A percentile compares a stretch with the other conserved stretches of the same genome.
These are phyloP conservation scores for Thymelicus acteon DNA, from an alignment of 2,888 invertebrate genomes.

Conservation along the genomic window DNA sequence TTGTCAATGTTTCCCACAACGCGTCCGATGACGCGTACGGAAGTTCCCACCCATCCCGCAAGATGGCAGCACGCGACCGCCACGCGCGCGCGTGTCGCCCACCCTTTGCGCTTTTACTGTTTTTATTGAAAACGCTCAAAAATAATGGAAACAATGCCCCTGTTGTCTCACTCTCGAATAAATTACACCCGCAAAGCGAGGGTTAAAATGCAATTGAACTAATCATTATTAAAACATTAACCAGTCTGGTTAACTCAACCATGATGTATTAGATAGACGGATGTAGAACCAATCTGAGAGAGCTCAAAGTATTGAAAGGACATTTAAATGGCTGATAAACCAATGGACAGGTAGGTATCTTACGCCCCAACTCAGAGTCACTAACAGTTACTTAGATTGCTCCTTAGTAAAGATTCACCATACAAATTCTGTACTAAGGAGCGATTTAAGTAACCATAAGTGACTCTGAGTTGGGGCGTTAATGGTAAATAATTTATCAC, in stretches of 20 bases:
- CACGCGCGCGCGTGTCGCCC: conserved; percentile 63
- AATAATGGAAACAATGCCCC: conserved; percentile 73
- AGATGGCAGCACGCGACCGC: conserved; percentile 68
- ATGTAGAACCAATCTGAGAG: too few species aligned
- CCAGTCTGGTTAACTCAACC: conserved; percentile 16
- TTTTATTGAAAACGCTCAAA: conserved; percentile 80
- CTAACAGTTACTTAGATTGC: too few species aligned
- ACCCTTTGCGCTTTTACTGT: conserved; percentile 67
- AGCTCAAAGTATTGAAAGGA: neutral
- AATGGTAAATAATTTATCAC: too few species aligned
- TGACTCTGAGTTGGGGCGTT: too few species aligned
- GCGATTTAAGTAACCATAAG: too few species aligned
- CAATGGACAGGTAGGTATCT: too few species aligned
- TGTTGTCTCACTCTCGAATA: conserved; percentile 74
- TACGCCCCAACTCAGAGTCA: too few species aligned
- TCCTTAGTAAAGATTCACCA: too few species aligned
- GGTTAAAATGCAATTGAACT: conserved; percentile 82
- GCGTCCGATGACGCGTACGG: conserved; percentile 64
- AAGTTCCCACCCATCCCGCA: conserved; percentile 79
- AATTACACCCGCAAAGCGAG: conserved; percentile 71
- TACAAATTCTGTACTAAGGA: too few species aligned
- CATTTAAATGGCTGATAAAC: too few species aligned
- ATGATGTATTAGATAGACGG: neutral
- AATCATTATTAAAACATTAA: conserved; percentile 59
- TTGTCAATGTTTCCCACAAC: conserved; percentile 69